Evolutionary conservation across 2,888 invertebrate species (phyloP).

Genomic region (Chloroclysta siterata): DNA sequence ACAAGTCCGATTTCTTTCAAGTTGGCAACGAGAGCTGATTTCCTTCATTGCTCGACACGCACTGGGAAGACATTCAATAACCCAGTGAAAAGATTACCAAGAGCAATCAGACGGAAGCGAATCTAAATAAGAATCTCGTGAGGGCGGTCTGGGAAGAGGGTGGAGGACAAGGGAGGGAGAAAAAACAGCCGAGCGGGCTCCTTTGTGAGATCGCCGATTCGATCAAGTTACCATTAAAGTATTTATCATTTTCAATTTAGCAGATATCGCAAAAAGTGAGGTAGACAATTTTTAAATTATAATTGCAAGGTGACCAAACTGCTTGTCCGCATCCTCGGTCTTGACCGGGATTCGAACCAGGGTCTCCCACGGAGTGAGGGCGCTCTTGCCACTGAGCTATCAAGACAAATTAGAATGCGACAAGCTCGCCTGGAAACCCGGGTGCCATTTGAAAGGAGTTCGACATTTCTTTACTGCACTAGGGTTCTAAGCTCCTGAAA

Average conservation of each 20-base stretch:
- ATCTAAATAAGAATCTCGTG: constrained; percentile 85
- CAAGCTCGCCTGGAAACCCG: constrained; percentile 54
- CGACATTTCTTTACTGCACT: constrained; percentile 11
- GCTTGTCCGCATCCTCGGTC: constrained; percentile 71
- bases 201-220: constrained; percentile 79
- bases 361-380: constrained; percentile 75
- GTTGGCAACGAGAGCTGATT: constrained; percentile 59
- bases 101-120: constrained; percentile 85
- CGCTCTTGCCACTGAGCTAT: constrained; percentile 84
- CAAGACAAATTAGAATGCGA: constrained; percentile 78
- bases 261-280: constrained; percentile 62
- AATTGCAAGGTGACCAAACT: constrained; percentile 47
- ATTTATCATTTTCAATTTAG: constrained; percentile 71
- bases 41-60: constrained; percentile 72
- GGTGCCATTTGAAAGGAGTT: constrained; percentile 6
- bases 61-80: constrained; percentile 84
- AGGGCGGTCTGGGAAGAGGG: constrained; percentile 71
- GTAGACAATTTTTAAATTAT: constrained; percentile 48
- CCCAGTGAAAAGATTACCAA: constrained; percentile 84
- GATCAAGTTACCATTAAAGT: constrained; percentile 77
- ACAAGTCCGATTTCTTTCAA: constrained; percentile 61
- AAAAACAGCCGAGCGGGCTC: constrained; percentile 75
- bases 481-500: constrained; percentile 4
- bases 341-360: constrained; percentile 85
- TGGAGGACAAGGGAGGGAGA: constrained; percentile 65